A percentile compares a stretch with the other conserved stretches of the same genome.
Evolutionary conservation across 2,113 vertebrate genomes (phyloP).

Genomic region (Carollia perspicillata): DNA sequence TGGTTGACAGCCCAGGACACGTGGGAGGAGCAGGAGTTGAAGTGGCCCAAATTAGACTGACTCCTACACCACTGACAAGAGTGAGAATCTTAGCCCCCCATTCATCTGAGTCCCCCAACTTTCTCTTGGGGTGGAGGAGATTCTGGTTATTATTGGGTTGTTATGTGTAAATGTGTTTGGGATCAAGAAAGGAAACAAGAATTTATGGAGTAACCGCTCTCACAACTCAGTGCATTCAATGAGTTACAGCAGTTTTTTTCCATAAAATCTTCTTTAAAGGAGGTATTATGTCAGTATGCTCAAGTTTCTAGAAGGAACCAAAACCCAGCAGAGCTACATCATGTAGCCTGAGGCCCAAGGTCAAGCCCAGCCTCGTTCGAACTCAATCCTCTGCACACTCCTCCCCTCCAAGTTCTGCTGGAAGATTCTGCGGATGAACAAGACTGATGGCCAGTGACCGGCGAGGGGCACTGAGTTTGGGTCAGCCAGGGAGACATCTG

Average conservation of each 20-base stretch:
- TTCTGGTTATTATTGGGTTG: not conserved
- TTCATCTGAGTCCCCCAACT: not conserved
- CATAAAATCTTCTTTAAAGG: not conserved
- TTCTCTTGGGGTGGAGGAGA: not conserved
- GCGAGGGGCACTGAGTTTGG: not conserved
- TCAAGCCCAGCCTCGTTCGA: not conserved
- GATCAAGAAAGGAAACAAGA: not conserved
- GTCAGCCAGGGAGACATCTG: not conserved
- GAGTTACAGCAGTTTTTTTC: not conserved
- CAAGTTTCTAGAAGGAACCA: slow-evolving; percentile 25
- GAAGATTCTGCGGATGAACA: not conserved
- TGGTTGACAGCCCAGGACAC: not conserved
- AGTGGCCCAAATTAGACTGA: not conserved
- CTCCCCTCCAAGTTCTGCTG: not conserved
- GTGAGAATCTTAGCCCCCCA: not conserved
- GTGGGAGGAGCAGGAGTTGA: not conserved
- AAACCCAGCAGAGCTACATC: not conserved
- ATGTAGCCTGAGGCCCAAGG: not conserved
- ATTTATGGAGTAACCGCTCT: not conserved
- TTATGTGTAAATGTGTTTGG: not conserved
- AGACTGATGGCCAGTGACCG: too few species aligned
- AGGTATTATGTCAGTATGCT: not conserved
- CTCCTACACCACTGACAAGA: not conserved
- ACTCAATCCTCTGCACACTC: not conserved
- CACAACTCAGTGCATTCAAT: not conserved